phyloP scores from a whole-genome alignment of 2,888 invertebrate genomes.

The Zaprionus obscuricornis region DNA sequence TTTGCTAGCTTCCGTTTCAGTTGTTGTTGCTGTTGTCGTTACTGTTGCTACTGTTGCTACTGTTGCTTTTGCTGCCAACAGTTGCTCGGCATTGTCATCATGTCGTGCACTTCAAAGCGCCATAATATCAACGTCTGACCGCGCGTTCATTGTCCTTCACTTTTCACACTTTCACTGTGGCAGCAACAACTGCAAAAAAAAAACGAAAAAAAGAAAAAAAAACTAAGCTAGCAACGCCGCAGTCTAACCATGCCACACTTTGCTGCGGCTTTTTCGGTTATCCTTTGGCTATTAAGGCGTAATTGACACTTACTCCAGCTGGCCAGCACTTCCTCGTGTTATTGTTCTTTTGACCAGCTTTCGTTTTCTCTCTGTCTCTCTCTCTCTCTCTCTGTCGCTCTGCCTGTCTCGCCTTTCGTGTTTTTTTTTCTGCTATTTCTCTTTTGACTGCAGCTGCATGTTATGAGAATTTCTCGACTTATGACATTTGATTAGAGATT shows the following conservation, averaged over 20 bases:
- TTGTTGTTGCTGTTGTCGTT: conserved; percentile 28
- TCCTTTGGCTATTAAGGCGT: conserved; percentile 75
- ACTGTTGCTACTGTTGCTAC: conserved; percentile 13
- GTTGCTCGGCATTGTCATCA: conserved; percentile 57
- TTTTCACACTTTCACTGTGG: conserved; percentile 60
- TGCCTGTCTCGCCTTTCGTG: background rate
- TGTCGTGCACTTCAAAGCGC: conserved; percentile 65
- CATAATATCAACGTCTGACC: conserved; percentile 66
- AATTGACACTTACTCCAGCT: conserved; percentile 71
- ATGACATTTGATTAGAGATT: conserved; percentile 8
- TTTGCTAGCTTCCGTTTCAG: conserved; percentile 59
- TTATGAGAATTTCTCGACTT: conserved; percentile 19
- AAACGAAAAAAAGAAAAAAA: conserved; percentile 16
- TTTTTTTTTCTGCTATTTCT: background rate
- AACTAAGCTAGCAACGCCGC: conserved; percentile 29
- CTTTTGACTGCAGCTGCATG: conserved; percentile 8
- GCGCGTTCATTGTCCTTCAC: conserved; percentile 60
- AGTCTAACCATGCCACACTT: conserved; percentile 69
- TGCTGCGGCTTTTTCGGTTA: conserved; percentile 75
- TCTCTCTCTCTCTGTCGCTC: background rate
- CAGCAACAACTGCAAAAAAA: conserved; percentile 20
- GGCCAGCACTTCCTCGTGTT: conserved; percentile 24
- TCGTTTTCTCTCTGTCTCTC: background rate
- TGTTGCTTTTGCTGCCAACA: conserved; percentile 19
- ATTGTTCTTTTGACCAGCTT: conserved; percentile 7